A percentile compares a stretch with the other conserved stretches of the same genome.
Evolutionary conservation across 1,140 invertebrate species (phyloP).

Genomic region (Drosophila nannoptera): DNA sequence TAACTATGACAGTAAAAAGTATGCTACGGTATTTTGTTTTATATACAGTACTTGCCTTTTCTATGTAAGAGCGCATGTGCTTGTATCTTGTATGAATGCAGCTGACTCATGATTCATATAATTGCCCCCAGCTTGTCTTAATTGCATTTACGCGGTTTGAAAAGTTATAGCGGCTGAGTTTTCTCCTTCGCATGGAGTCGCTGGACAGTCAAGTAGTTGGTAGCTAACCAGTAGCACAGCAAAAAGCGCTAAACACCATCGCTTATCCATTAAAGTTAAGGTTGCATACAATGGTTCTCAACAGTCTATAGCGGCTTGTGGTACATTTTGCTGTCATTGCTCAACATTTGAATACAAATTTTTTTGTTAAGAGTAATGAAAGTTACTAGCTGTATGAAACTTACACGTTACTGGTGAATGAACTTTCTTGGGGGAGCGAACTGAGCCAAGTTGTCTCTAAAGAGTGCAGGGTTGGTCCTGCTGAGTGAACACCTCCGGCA

Average conservation of each 20-base stretch:
- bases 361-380: not conserved
- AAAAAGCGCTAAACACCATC: slow-evolving; percentile 2
- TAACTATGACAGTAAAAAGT: too few relatives aligned
- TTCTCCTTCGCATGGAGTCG: slow-evolving; percentile 16
- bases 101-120: slow-evolving; percentile 51
- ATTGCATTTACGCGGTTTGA: slow-evolving; percentile 19
- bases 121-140: slow-evolving; percentile 10
- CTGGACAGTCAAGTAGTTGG: slow-evolving; percentile 30
- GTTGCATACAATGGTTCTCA: too few relatives aligned
- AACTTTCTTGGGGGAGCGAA: too few relatives aligned
- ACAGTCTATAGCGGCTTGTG: too few relatives aligned
- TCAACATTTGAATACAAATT: too few relatives aligned
- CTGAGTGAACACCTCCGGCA: slow-evolving; percentile 13
- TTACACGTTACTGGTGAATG: too few relatives aligned
- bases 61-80: slow-evolving; percentile 17
- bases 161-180: too few relatives aligned
- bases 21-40: slow-evolving; percentile 68
- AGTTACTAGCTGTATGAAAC: not conserved
- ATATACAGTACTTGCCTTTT: slow-evolving; percentile 32
- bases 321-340: too few relatives aligned
- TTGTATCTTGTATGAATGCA: slow-evolving; percentile 14
- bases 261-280: too few relatives aligned
- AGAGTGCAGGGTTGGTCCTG: not conserved
- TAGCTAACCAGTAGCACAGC: slow-evolving; percentile 13
- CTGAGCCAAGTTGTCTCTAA: too few relatives aligned